Base-by-base conservation (phyloP, 2,888 invertebrate genomes). In the Callimorpha dominula region DNA sequence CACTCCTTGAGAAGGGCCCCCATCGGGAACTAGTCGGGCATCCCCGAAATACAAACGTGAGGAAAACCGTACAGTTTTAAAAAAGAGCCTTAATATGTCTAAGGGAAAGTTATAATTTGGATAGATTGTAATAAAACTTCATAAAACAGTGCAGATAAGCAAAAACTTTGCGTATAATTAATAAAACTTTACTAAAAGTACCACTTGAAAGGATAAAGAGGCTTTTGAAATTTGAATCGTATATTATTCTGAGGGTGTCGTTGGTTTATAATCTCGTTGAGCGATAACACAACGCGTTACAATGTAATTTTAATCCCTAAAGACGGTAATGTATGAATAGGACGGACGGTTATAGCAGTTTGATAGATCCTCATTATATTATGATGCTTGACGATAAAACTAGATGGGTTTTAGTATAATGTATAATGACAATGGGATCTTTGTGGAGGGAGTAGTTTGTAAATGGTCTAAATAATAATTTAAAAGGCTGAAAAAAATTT, bases 301-400 rank as follows among this genome's bases (percentile, higher is more conserved):
- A 81, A 81, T 74, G 78, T 81, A 80, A 80, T 82, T 80, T 80
- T 81, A 78, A 81, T 81, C 74, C 66, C 73, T 63, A 70, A 75
- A 71, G 65, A 81, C 68, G 68, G 68, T 75, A 66, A 74, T 80
- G 60, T 31, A 31, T 60, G 31, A 60, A 31, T 14, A 60, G 60
- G 60, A 60, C 14, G 60, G 31, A 14, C 60, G 31, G 31, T 57
- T 31, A 31, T 14, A 60, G 20, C 31, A 60, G 20, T 60, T 60
- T 31, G 14, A 60, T 60, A 60, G 31, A 60, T 60, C 31, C 31
- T 60, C 60, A 57, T 20, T 57, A 57, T 57, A 31, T 31, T 46
- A 7, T 14, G 60, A 60, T 60, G 31, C 31, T 14, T 60, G 20
- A 31, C 14, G 31, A 60, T 60, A 60, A 60, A 60, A 60, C 31